Evolutionary conservation across 2,113 vertebrate species (phyloP).

Genomic region (Gnathonemus longibarbis): DNA sequence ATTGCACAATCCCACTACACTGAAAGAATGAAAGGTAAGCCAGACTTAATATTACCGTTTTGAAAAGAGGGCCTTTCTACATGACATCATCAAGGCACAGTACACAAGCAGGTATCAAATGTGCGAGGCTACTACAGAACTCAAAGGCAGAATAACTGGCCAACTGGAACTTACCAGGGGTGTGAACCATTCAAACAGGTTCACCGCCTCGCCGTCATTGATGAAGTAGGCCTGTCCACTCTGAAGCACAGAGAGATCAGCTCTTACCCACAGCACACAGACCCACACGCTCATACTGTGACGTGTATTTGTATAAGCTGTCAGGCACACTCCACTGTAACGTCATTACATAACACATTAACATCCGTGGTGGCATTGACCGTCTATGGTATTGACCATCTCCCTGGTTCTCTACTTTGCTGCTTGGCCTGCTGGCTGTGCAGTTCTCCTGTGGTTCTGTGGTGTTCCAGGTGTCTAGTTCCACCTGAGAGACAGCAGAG

Average conservation of each 20-base stretch:
- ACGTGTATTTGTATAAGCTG: background rate
- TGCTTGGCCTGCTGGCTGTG: background rate
- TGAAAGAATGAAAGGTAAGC: background rate
- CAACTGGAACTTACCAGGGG: constrained; percentile 70
- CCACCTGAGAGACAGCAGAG: background rate
- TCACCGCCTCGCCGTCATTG: constrained; percentile 80
- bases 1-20: background rate
- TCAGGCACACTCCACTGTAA: background rate
- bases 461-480: background rate
- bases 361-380: background rate
- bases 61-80: background rate
- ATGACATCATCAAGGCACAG: background rate
- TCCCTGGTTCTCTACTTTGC: background rate
- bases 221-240: constrained; percentile 87
- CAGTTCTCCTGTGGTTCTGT: background rate
- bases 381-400: background rate
- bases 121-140: background rate
- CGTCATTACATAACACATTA: background rate
- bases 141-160: background rate
- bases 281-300: background rate
- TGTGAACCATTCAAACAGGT: constrained; percentile 81
- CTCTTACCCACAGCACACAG: background rate
- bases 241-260: constrained; percentile 53
- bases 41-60: background rate
- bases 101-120: background rate